These are phyloP conservation scores for Machimus atricapillus DNA, from an alignment of 2,888 invertebrate genomes.

Conservation along the genomic window DNA sequence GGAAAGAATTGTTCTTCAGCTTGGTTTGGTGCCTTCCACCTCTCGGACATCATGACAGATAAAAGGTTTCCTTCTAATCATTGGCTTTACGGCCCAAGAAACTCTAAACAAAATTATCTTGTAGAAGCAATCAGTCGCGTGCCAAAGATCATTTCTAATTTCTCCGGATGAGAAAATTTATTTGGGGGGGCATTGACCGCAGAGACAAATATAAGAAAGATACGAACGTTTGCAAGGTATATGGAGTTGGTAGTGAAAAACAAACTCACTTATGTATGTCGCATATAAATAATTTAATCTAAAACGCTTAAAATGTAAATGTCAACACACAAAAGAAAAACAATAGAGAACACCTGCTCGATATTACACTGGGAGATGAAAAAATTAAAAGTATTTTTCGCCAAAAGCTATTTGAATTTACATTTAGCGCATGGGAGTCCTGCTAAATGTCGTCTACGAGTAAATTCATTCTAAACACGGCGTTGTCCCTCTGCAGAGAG, in stretches of 20 bases:
- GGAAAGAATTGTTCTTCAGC: conserved; percentile 51
- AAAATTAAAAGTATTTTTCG: background rate
- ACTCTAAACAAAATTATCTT: background rate
- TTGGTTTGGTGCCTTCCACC: conserved; percentile 52
- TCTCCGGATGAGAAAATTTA: background rate
- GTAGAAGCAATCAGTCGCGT: background rate
- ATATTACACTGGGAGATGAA: background rate
- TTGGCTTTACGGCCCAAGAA: background rate
- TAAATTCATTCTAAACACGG: conserved; percentile 81
- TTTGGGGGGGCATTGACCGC: background rate
- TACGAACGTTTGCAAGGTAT: background rate
- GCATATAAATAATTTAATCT: background rate
- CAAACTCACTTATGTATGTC: background rate
- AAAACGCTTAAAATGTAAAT: background rate
- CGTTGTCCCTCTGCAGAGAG: conserved; percentile 72
- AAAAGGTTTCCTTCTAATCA: background rate
- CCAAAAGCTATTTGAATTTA: background rate
- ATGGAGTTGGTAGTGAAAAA: background rate
- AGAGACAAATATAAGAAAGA: background rate
- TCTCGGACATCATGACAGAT: conserved; percentile 52
- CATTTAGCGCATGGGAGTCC: background rate
- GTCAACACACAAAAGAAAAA: background rate
- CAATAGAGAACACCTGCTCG: background rate
- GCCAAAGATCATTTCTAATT: background rate
- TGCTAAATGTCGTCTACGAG: conserved; percentile 74